Evolutionary conservation across 1,140 invertebrate species (phyloP).

Genomic region (Epicauta chinensis): DNA sequence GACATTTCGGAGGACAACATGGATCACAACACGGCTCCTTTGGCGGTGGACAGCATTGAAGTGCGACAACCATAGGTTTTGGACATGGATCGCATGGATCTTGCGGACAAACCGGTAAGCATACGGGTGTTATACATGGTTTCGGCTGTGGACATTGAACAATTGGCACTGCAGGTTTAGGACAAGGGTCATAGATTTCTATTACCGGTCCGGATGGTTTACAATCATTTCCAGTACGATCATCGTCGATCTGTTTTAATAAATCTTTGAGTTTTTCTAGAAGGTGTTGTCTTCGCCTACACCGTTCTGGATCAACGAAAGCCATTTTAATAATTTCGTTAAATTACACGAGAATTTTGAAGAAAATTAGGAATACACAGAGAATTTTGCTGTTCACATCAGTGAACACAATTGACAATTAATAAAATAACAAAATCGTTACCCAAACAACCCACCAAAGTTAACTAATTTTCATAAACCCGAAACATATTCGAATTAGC

Average conservation of each 20-base stretch:
- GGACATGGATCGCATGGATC: constrained; percentile 27
- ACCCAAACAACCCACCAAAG: no score
- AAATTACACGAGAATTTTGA: no score
- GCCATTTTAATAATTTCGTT: constrained; percentile 14
- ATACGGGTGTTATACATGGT: no score
- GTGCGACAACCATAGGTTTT: constrained; percentile 16
- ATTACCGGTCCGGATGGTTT: constrained; percentile 35
- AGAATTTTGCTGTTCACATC: no score
- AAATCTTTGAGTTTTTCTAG: constrained; percentile 33
- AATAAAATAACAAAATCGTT: no score
- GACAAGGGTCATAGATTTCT: constrained; percentile 39
- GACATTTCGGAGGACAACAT: constrained; percentile 26
- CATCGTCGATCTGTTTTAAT: constrained; percentile 33
- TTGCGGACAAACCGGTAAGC: constrained; percentile 25
- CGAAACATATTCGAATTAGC: no score
- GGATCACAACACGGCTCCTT: constrained; percentile 24
- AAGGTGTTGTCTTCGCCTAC: constrained; percentile 29
- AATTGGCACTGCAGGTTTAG: constrained; percentile 38
- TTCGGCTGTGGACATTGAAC: no score
- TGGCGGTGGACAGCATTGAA: constrained; percentile 2
- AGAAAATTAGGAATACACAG: no score
- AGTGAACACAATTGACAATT: no score
- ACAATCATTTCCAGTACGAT: constrained; percentile 24
- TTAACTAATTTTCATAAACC: no score
- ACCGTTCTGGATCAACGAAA: constrained; percentile 30